Evolutionary conservation across 2,113 vertebrate species (phyloP), one percentile per base, ranked within the genome.

Genomic region (Xiphophorus hellerii): DNA sequence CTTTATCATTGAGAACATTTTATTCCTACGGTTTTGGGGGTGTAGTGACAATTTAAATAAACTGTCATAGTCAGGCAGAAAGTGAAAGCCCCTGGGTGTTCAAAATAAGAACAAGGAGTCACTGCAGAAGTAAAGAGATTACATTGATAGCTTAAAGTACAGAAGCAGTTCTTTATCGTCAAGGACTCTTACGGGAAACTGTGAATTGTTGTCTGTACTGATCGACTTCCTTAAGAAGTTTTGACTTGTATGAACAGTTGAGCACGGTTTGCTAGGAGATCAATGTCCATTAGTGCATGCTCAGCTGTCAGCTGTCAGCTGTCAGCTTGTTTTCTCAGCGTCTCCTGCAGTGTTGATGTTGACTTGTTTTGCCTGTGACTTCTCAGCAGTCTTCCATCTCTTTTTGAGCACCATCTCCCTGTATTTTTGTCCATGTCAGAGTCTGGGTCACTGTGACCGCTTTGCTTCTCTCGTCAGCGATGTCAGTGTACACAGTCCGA

Each of bases 401-500:
- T 25, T 67, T 31, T 65, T 30, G 39, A 66, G 71, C 69, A 73
- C 75, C 78, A 74, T 63, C 81, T 76, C 81, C 73, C 77, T 84
- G 78, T 76, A 42, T 73, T 37, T 75, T 66, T 51, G 44, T 61
- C 60, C 13, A 54, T 71, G 79, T 82, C 79, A 77, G 25, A 67
- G 67, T 60, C 72, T 83, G 54, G 73, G 81, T 76, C 79, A 72
- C 13, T 74, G 39, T 61, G 29, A 73, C 54, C 39, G 29, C 51
- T 65, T 58, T 22, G 76, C 80, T 77, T 78, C 33, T 17, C 75
- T 61, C 27, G 27, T 87, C 73, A 28, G 68, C 27, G 66, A 71
- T 77, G 63, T 71, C 78, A 31, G 33, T 39, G 75, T 48, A 58
- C 11, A 22, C 25, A 65, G 62, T 82, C 62, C 71, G 25, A 68